Percentiles rank a stretch among this genome's conserved stretches.
Conservation (phyloP, 2,113 vertebrate species). For the Silurus glanis region DNA sequence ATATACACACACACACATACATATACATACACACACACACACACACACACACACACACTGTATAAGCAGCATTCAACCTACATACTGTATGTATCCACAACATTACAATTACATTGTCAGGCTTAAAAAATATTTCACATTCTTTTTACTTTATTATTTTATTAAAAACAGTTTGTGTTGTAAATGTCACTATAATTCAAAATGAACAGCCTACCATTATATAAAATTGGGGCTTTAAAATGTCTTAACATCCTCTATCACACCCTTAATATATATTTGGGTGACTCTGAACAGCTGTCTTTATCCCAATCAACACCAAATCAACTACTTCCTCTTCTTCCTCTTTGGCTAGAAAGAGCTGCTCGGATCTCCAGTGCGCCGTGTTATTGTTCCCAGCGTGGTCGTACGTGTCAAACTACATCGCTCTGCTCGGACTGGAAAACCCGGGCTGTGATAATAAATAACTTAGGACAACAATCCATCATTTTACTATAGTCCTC, state of each 20-base stretch:
- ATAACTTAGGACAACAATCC: conserved; percentile 69
- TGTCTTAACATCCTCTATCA: neutral
- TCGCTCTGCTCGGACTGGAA: conserved; percentile 59
- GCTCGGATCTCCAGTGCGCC: conserved; percentile 62
- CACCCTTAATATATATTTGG: neutral
- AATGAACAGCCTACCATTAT: neutral
- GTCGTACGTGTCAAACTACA: conserved; percentile 72
- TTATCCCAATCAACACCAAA: neutral
- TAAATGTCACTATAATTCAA: neutral
- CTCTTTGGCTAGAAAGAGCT: conserved; percentile 50
- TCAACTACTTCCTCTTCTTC: neutral
- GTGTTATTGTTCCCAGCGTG: conserved; percentile 64
- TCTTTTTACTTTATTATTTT: neutral
- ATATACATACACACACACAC: too few relatives aligned
- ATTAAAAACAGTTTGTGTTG: neutral
- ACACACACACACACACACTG: too few relatives aligned
- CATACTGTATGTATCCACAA: neutral
- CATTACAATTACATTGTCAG: neutral
- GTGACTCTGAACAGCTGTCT: neutral
- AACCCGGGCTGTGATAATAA: conserved; percentile 69
- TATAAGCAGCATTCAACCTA: neutral
- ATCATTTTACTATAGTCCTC: conserved; percentile 73
- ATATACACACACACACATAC: neutral
- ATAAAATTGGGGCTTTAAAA: neutral
- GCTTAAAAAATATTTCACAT: neutral